phyloP scores from a whole-genome alignment of 1,140 invertebrate genomes.

The Atopsyche davidsoni region DNA sequence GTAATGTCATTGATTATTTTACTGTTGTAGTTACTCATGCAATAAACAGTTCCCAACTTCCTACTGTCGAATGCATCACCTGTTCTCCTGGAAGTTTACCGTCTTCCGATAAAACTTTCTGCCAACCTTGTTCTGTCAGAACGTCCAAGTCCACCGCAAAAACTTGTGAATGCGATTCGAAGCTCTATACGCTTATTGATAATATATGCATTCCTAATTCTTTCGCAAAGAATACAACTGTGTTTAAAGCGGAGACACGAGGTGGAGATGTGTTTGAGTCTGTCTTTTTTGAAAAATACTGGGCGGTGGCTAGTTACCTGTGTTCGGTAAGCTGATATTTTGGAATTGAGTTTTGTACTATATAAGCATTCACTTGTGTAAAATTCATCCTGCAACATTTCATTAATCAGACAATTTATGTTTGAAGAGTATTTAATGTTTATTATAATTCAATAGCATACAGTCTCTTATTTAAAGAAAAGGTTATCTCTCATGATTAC shows the following conservation, averaged over 20 bases:
- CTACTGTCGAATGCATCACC: constrained; percentile 21
- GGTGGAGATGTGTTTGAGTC: constrained; percentile 12
- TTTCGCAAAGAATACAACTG: constrained; percentile 18
- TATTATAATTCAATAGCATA: no score
- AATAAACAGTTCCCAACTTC: constrained; percentile 16
- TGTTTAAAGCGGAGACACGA: not conserved
- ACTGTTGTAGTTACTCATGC: constrained; percentile 24
- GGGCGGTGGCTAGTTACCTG: constrained; percentile 18
- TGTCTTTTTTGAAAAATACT: constrained; percentile 20
- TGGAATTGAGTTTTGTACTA: no score
- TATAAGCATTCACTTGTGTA: no score
- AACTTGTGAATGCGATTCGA: constrained; percentile 19
- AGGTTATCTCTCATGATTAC: no score
- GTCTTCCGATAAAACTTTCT: constrained; percentile 17
- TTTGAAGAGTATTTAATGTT: no score
- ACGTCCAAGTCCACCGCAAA: not conserved
- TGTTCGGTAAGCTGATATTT: constrained; percentile 26
- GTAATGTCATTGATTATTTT: no score
- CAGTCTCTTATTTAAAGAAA: no score
- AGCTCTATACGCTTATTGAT: constrained; percentile 5
- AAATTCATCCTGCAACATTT: no score
- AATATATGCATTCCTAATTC: constrained; percentile 25
- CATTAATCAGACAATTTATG: no score
- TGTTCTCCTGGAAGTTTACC: constrained; percentile 23
- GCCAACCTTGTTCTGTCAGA: constrained; percentile 19